Evolutionary conservation across 2,888 invertebrate species (phyloP), one percentile per base, ranked within the genome.

Genomic region (Xestia sexstrigata): DNA sequence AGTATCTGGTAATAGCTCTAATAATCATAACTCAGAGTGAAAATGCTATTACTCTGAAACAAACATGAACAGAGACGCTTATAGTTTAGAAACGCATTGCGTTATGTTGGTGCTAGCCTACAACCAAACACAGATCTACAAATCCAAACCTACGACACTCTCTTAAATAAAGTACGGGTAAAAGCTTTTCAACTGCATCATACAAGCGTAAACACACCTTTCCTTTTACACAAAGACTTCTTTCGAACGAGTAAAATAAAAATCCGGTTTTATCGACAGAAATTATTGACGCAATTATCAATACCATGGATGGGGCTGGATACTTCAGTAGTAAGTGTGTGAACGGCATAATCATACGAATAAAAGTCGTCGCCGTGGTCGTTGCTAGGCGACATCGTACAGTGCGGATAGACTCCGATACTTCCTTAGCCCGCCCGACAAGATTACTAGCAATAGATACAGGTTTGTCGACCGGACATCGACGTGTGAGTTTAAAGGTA

Each of bases 361-460:
- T 78, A 73, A 70, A 74, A 75, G 30, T 72, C 58, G 74, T 75
- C 63, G 65, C 42, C 23, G 23, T 58, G 69, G 68, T 65, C 70
- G 73, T 76, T 80, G 70, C 67, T 70, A 74, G 68, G 81, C 82
- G 78, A 87, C 86, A 81, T 81, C 78, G 70, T 67, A 66, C 66
- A 76, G 78, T 82, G 84, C 90, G 90, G 91, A 92, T 92, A 90
- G 90, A 86, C 87, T 90, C 84, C 86, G 87, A 87, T 88, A 90
- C 90, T 93, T 92, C 90, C 91, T 91, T 82, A 83, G 90, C 87
- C 83, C 87, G 86, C 75, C 84, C 84, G 77, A 89, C 87, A 83
- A 90, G 90, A 92, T 91, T 90, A 91, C 90, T 87, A 87, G 90
- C 87, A 89, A 90, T 88, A 89, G 86, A 92, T 91, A 92, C 94